phyloP scores from a whole-genome alignment of 2,888 invertebrate genomes.

The Macrosoma leucophasiata region DNA sequence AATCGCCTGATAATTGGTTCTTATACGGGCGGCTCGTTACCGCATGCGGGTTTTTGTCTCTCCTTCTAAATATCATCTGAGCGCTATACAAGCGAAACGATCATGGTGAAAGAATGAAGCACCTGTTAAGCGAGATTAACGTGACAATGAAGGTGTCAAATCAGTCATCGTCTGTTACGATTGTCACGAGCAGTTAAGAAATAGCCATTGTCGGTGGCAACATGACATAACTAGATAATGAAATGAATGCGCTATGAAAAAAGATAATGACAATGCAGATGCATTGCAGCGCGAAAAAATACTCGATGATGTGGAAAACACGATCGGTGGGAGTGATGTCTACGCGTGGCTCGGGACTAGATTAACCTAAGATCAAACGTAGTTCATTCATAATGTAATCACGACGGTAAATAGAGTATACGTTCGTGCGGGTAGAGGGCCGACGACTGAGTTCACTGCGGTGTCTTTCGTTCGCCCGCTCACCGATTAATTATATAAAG shows the following conservation, averaged over 20 bases:
- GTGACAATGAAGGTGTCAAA: conserved; percentile 20
- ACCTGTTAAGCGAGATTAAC: conserved; percentile 15
- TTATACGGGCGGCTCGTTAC: conserved; percentile 50
- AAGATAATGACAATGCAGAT: conserved; percentile 1
- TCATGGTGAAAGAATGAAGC: conserved; percentile 9
- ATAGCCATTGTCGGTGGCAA: conserved; percentile 20
- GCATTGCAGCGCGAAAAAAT: conserved; percentile 6
- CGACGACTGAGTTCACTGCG: conserved; percentile 41
- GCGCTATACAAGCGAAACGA: background rate
- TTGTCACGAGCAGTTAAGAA: conserved; percentile 24
- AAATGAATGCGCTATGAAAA: conserved; percentile 7
- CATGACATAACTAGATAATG: conserved; percentile 24
- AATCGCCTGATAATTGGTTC: conserved; percentile 45
- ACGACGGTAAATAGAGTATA: conserved; percentile 31
- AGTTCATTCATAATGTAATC: conserved; percentile 57
- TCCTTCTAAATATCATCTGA: conserved; percentile 22
- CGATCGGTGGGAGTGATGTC: conserved; percentile 15
- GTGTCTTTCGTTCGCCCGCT: conserved; percentile 41
- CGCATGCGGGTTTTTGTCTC: conserved; percentile 51
- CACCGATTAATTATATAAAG: conserved; percentile 63
- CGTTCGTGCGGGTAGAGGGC: conserved; percentile 32
- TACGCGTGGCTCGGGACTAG: conserved; percentile 16
- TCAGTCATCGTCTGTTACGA: conserved; percentile 16
- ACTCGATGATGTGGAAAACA: too few relatives aligned
- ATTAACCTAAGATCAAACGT: conserved; percentile 30